Base-by-base conservation (phyloP, 2,113 vertebrate genomes). In the Turdus rufiventris region DNA sequence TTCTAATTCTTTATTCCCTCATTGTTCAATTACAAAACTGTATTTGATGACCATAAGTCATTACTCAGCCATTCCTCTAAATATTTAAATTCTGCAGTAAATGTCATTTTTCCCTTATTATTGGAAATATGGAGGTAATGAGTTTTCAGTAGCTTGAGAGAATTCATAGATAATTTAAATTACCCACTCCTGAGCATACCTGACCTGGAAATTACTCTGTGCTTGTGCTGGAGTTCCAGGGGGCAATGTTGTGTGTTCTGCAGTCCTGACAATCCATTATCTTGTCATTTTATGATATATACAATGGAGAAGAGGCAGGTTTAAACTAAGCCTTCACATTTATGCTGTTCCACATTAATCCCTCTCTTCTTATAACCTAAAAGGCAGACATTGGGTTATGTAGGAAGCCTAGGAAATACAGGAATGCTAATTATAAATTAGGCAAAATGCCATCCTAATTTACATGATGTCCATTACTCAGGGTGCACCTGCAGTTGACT, bases 131-230 rank as follows among this genome's bases (percentile, higher is more conserved):
- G 58, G 47, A 88, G 24, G 76, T 86, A 94, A 97, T 97, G 84
- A 96, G 95, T 96, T 97, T 92, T 83, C 89, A 40, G 82, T 58
- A 78, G n/a, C 62, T 87, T 91, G 79, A 85, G 93, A 94, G 93
- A 90, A 93, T 96, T 96, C 86, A 96, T 95, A 88, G 94, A 94
- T 96, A 96, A 97, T 96, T 97, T 96, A 96, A 95, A 96, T 97
- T 96, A 56, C 67, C 79, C 50, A 67, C 66, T 93, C 76, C 88
- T 83, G 84, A 88, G 73, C 78, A 90, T 88, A 87, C 66, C 68
- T 96, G 94, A 92, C 76, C 79, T 85, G 47, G 84, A 89, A 97
- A 94, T 75, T 95, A 58, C 87, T 91, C 74, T 78, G 5, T 88
- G 85, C 65, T 95, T 94, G 42, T 89, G 85, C 75, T n/a, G 60